Conservation (phyloP, 2,888 invertebrate species). For the Oscheius sp. region DNA sequence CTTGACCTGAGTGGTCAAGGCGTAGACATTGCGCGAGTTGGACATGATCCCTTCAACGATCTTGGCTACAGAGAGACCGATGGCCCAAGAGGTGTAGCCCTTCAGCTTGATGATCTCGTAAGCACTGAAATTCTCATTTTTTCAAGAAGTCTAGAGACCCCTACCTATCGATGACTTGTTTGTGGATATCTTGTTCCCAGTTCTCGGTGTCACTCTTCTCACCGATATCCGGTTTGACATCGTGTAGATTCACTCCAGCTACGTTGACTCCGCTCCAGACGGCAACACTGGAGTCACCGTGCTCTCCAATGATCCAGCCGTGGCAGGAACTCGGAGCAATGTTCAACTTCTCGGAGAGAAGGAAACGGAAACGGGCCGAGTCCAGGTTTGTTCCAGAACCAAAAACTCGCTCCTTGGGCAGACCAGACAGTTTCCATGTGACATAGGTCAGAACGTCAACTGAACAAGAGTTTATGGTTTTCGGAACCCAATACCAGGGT, state of each 20-base stretch:
- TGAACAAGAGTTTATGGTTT: slow-evolving; percentile 51
- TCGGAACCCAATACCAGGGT: slow-evolving; percentile 79
- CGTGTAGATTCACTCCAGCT: slow-evolving; percentile 82
- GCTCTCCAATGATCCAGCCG: slow-evolving; percentile 93
- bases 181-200: slow-evolving; percentile 83
- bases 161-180: slow-evolving; percentile 83
- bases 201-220: slow-evolving; percentile 82
- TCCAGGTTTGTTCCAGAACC: slow-evolving; percentile 94
- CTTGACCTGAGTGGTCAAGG: slow-evolving; percentile 74
- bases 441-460: slow-evolving; percentile 92
- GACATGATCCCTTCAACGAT: slow-evolving; percentile 74
- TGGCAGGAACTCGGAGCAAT: slow-evolving; percentile 88
- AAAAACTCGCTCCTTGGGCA: slow-evolving; percentile 87
- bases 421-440: slow-evolving; percentile 91
- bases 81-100: slow-evolving; percentile 76
- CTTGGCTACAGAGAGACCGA: slow-evolving; percentile 74
- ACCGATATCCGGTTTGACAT: slow-evolving; percentile 84
- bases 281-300: slow-evolving; percentile 90
- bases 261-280: slow-evolving; percentile 94
- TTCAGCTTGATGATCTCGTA: slow-evolving; percentile 75
- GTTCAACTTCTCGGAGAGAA: slow-evolving; percentile 83
- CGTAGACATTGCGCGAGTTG: slow-evolving; percentile 74
- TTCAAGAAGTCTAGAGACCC: neutral
- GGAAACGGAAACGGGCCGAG: slow-evolving; percentile 88
- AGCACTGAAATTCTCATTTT: slow-evolving; percentile 78